Evolutionary conservation across 1,140 invertebrate genomes (phyloP).

Genomic region (Vanessa tameamea): DNA sequence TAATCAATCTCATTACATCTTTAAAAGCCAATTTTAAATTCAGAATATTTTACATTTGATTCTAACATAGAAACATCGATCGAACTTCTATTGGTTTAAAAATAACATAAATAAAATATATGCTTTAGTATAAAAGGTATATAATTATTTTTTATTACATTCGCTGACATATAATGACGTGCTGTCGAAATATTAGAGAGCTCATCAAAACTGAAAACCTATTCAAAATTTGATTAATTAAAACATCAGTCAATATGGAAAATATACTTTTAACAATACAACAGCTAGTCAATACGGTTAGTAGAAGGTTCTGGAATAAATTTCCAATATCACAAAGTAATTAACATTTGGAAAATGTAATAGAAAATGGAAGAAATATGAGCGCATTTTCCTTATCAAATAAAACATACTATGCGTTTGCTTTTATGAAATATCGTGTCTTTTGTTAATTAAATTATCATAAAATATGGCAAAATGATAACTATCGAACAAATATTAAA

Average conservation of each 20-base stretch:
- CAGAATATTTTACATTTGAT: no score
- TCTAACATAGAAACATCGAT: no score
- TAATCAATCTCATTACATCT: no score
- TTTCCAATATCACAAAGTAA: slow-evolving; percentile 43
- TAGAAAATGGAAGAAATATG: slow-evolving; percentile 11
- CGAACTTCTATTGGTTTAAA: no score
- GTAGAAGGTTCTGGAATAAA: slow-evolving; percentile 36
- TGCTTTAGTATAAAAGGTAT: background rate
- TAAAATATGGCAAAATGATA: slow-evolving; percentile 28
- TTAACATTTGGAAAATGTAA: slow-evolving; percentile 32
- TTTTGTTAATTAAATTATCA: slow-evolving; percentile 13
- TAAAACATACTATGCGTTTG: slow-evolving; percentile 2
- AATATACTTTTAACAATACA: slow-evolving; percentile 39
- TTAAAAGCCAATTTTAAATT: no score
- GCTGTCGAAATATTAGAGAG: slow-evolving; percentile 32
- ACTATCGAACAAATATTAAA: slow-evolving; percentile 21
- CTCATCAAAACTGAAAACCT: slow-evolving; percentile 43
- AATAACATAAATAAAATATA: no score
- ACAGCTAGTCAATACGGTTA: slow-evolving; percentile 38
- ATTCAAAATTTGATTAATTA: slow-evolving; percentile 28
- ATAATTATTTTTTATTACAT: background rate
- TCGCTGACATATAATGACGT: background rate
- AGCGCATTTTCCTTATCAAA: slow-evolving; percentile 10
- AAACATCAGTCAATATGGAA: slow-evolving; percentile 52
- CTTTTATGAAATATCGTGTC: background rate